A percentile compares a stretch with the other conserved stretches of the same genome.
These are phyloP conservation scores for Gobius niger DNA, from an alignment of 2,113 vertebrate species.

Conservation along the genomic window DNA sequence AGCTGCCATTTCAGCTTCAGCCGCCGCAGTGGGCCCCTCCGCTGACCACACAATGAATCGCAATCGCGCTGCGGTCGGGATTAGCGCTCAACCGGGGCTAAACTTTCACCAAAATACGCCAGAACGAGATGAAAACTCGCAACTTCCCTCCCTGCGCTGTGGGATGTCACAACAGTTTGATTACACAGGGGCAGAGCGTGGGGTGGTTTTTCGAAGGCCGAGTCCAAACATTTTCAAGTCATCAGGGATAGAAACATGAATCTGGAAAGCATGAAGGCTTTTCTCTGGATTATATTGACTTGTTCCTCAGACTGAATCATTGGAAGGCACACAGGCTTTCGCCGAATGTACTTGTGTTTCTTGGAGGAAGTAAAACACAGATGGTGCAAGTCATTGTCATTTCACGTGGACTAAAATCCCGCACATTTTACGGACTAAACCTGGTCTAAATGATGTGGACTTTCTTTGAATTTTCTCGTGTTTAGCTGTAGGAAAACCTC, in stretches of 20 bases:
- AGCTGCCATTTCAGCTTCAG: conserved; percentile 23
- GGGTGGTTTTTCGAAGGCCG: conserved; percentile 35
- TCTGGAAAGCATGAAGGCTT: conserved; percentile 43
- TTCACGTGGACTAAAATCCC: no score
- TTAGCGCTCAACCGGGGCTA: conserved; percentile 43
- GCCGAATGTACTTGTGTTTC: no score
- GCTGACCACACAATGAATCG: conserved; percentile 45
- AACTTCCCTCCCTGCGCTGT: conserved; percentile 40
- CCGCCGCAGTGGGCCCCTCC: conserved; percentile 27
- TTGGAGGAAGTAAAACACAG: no score
- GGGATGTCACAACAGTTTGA: conserved; percentile 52
- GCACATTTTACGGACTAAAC: neutral
- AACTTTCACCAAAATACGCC: conserved; percentile 34
- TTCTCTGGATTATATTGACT: conserved; percentile 21
- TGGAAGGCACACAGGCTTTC: no score
- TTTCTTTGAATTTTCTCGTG: conserved; percentile 41
- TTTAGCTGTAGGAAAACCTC: conserved; percentile 48
- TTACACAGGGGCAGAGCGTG: conserved; percentile 38
- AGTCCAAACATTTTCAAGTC: conserved; percentile 49
- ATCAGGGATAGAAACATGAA: conserved; percentile 28
- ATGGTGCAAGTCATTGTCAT: no score
- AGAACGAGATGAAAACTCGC: conserved; percentile 28
- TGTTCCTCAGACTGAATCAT: no score
- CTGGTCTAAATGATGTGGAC: conserved; percentile 8
- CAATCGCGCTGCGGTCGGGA: conserved; percentile 48